A percentile compares a stretch with the other conserved stretches of the same genome.
These are phyloP conservation scores for Amblyraja radiata DNA, from an alignment of 2,797 vertebrate species.

Conservation along the genomic window DNA sequence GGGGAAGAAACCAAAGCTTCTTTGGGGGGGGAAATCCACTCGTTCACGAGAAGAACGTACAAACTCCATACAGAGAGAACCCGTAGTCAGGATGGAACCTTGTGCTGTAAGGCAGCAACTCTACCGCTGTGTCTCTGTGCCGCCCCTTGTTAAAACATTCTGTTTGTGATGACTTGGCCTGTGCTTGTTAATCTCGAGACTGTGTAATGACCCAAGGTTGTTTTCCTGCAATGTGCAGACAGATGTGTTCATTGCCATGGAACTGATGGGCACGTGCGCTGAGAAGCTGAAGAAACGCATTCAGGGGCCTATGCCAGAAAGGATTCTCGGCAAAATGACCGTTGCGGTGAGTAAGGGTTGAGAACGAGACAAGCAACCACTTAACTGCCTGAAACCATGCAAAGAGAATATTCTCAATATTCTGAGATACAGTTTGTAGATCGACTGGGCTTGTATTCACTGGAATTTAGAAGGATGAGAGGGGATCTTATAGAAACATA, in stretches of 20 bases:
- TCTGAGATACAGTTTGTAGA: neutral
- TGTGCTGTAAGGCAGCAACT: too few species aligned
- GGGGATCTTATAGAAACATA: too few species aligned
- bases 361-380: neutral
- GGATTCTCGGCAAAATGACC: conserved; percentile 91
- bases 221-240: conserved; percentile 57
- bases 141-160: too few species aligned
- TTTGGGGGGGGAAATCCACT: too few species aligned
- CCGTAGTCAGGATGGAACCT: too few species aligned
- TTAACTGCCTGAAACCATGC: neutral
- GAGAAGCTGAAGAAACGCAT: conserved; percentile 94
- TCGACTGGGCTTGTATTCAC: too few species aligned
- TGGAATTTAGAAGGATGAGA: too few species aligned
- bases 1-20: too few species aligned
- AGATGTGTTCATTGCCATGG: conserved; percentile 95
- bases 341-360: conserved; percentile 70
- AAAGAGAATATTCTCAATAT: neutral
- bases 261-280: conserved; percentile 90
- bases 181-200: neutral
- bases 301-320: conserved; percentile 87
- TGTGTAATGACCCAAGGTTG: neutral
- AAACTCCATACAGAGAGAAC: too few species aligned
- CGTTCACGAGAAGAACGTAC: too few species aligned
- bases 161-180: too few species aligned
- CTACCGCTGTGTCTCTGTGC: too few species aligned